phyloP scores from a whole-genome alignment of 2,113 vertebrate species.

The Lathamus discolor region DNA sequence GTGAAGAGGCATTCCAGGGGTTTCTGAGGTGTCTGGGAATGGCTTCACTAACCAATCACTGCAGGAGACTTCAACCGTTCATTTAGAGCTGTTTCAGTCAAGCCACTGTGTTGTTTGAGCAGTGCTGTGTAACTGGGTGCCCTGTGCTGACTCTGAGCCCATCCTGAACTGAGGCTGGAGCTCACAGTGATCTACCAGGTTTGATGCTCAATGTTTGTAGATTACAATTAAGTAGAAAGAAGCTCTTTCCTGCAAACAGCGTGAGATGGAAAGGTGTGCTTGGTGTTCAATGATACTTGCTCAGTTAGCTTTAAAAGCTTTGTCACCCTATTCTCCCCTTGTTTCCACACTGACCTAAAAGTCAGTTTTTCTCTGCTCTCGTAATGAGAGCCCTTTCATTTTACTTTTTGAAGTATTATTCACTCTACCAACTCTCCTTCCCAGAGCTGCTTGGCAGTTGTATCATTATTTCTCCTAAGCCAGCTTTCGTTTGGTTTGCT shows the following conservation, averaged over 20 bases:
- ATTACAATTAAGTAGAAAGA: rapidly evolving
- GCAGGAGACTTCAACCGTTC: rapidly evolving
- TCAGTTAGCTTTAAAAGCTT: not conserved
- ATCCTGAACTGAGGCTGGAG: not conserved
- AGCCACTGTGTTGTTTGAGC: rapidly evolving
- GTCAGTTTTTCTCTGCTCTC: not conserved
- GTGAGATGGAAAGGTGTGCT: not conserved
- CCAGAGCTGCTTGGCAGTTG: rapidly evolving
- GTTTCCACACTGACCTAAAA: not conserved
- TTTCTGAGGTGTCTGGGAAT: not conserved
- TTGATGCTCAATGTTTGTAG: not conserved
- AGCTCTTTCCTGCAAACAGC: not conserved
- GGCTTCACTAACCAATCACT: rapidly evolving
- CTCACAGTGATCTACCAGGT: rapidly evolving
- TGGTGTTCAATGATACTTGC: not conserved
- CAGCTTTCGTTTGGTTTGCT: not conserved
- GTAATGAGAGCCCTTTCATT: not conserved
- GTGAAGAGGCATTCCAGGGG: not conserved
- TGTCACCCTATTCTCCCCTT: not conserved
- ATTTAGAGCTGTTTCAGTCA: rapidly evolving
- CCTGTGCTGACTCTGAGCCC: not conserved
- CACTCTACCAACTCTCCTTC: not conserved
- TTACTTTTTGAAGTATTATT: not conserved
- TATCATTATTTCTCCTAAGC: not conserved
- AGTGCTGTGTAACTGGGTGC: not conserved